Conservation (phyloP, 2,888 invertebrate genomes). For the Rhynchonema sp. region DNA sequence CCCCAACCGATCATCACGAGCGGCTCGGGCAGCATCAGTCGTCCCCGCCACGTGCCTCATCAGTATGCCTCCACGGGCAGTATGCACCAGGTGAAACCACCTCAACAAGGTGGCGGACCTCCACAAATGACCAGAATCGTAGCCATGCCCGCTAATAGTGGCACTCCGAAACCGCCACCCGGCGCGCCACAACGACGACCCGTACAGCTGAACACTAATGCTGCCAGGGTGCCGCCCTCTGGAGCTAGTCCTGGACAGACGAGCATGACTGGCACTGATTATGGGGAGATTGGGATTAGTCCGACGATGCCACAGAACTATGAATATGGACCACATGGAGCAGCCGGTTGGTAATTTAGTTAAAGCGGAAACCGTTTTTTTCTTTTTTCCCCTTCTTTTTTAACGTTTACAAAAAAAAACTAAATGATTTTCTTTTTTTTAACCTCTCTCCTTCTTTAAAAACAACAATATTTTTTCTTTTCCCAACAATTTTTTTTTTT, state of each 20-base stretch:
- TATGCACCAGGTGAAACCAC: too few relatives aligned
- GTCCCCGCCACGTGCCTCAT: background rate
- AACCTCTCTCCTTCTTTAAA: too few relatives aligned
- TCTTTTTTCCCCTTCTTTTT: too few relatives aligned
- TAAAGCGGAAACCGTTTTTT: too few relatives aligned
- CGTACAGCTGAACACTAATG: too few relatives aligned
- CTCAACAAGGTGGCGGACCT: too few relatives aligned
- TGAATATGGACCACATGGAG: background rate
- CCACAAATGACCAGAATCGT: background rate
- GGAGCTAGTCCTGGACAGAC: background rate
- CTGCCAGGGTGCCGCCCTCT: too few relatives aligned
- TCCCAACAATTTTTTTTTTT: too few relatives aligned
- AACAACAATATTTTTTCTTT: too few relatives aligned
- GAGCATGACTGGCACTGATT: background rate
- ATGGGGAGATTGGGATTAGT: background rate
- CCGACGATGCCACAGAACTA: background rate
- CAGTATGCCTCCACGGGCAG: background rate
- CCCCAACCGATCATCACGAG: too few relatives aligned
- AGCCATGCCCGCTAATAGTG: background rate
- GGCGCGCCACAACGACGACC: background rate
- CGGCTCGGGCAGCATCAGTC: background rate
- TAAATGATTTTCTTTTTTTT: too few relatives aligned
- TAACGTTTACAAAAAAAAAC: too few relatives aligned
- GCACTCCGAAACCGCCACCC: background rate
- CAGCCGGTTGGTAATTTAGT: background rate